Evolutionary conservation across 23 tunicate species (phyloP), one percentile per base, ranked within the genome.

Genomic region (Phallusia fumigata): DNA sequence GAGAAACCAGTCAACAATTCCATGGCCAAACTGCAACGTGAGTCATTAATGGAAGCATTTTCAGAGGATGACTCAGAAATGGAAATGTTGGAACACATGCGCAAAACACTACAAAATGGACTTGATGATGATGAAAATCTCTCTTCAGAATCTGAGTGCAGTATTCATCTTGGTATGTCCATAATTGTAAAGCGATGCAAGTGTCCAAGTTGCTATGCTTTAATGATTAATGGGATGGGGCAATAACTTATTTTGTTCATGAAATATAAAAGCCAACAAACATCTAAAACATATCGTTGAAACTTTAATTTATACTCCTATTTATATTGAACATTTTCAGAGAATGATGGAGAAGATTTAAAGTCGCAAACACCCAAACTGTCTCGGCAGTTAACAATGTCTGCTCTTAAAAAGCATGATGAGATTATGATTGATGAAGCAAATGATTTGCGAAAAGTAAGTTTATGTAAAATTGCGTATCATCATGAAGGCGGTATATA

Each of bases 71-170:
- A 87, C 22, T 87, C 91, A 6, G 91, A 87, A 31, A 40, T 69
- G 75, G 91, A 81, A 75, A 87, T 87, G 91, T 31, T 87, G 1
- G 85, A 87, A 73, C 53, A 81, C 75, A 58, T 87, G 86, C 22
- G 77, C 36, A 76, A 49, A 32, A 87, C 91, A 2, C 45, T 87
- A 19, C 78, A 72, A 18, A 30, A 74, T 19, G 28, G 22, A 19
- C 47, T 10, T 40, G 86, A 83, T 44, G 85, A 82, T 53, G 35
- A 19, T n/a, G 88, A 85, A 30, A 32, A 26, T 30, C 44, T 49
- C 10, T 22, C 77, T 34, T 53, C 87, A 6, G 87, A 84, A 26
- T 85, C 88, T 5, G 88, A 85, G 0, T 85, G 88, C 79, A 85
- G 88, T 49, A 85, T 85, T 0, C 69, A 65, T 31, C 24, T 85